Percentiles rank a stretch among this genome's conserved stretches.
Evolutionary conservation across 1,140 invertebrate genomes (phyloP).

Genomic region (Caenorhabditis elegans): WBcel235 BX284603.4:4415501-4416000

Average conservation of each 20-base stretch:
- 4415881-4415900: constrained; percentile 42
- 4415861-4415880: constrained; percentile 68
- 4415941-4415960: constrained; percentile 40
- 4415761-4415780: constrained; percentile 79
- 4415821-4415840: constrained; percentile 60
- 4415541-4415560: neutral
- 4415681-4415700: constrained; percentile 86
- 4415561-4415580: neutral
- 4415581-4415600: neutral
- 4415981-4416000: neutral
- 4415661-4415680: constrained; percentile 80
- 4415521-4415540: neutral
- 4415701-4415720: constrained; percentile 72
- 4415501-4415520: too few relatives aligned
- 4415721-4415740: constrained; percentile 76
- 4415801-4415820: constrained; percentile 52
- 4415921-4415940: constrained; percentile 34
- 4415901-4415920: constrained; percentile 42
- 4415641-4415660: constrained; percentile 74
- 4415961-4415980: constrained; percentile 39
- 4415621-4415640: constrained; percentile 77
- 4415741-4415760: constrained; percentile 93
- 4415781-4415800: constrained; percentile 76
- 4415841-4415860: constrained; percentile 77
- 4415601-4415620: constrained; percentile 84